These are phyloP conservation scores for Aspidoscelis tigris DNA, from an alignment of 2,113 vertebrate genomes.

Conservation along the genomic window DNA sequence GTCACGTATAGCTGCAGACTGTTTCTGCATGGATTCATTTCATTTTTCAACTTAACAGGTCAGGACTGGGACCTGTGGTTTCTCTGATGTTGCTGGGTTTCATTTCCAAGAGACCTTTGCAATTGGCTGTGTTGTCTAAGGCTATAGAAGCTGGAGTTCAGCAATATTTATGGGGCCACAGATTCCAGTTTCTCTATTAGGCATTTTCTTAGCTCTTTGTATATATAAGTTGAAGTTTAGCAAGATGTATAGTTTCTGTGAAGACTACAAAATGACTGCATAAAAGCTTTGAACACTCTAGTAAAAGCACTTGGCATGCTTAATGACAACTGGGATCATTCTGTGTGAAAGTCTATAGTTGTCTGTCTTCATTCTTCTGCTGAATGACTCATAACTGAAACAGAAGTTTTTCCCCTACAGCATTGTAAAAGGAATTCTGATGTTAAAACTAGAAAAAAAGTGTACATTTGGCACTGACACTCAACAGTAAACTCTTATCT, in stretches of 20 bases:
- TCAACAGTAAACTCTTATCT: background rate
- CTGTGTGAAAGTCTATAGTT: background rate
- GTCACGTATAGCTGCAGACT: background rate
- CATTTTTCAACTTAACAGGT: background rate
- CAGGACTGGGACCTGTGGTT: too few species aligned
- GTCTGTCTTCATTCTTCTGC: slow-evolving; percentile 36
- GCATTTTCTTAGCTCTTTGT: background rate
- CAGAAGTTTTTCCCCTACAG: background rate
- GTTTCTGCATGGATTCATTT: background rate
- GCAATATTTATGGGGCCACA: too few species aligned
- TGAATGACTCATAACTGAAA: slow-evolving; percentile 22
- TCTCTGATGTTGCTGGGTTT: too few species aligned
- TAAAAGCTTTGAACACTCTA: background rate
- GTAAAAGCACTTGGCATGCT: background rate
- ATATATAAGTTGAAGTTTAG: background rate
- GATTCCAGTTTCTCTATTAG: too few species aligned
- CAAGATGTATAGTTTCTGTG: background rate
- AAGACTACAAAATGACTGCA: background rate
- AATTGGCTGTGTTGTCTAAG: too few species aligned
- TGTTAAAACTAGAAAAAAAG: slow-evolving; percentile 23
- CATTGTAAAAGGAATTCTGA: slow-evolving; percentile 2
- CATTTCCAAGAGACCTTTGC: too few species aligned
- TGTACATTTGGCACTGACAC: background rate
- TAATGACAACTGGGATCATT: background rate
- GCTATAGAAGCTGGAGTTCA: too few species aligned